Percentiles rank a stretch among this genome's conserved stretches.
Evolutionary conservation across 2,888 invertebrate species (phyloP).

Genomic region (Agrilus biguttatus): DNA sequence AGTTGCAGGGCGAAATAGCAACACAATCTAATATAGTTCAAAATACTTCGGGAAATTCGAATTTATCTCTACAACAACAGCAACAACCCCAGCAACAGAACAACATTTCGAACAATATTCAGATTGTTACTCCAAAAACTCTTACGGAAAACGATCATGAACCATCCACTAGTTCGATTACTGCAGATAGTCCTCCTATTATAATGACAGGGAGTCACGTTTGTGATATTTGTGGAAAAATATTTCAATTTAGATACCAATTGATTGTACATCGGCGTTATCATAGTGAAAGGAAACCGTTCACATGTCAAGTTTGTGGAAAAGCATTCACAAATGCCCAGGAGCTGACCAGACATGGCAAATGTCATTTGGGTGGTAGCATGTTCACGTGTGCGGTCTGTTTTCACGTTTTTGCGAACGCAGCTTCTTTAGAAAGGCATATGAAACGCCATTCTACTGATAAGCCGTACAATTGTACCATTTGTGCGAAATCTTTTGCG

Average conservation of each 20-base stretch:
- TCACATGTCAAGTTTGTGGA: constrained; percentile 67
- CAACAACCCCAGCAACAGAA: constrained; percentile 13
- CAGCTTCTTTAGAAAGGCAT: constrained; percentile 56
- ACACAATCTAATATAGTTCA: constrained; percentile 21
- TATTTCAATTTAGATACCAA: constrained; percentile 77
- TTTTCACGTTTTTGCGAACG: constrained; percentile 61
- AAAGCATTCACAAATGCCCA: constrained; percentile 69
- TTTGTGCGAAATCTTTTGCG: constrained; percentile 76
- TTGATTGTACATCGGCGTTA: constrained; percentile 76
- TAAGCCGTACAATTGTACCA: constrained; percentile 72
- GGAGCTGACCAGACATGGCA: constrained; percentile 68
- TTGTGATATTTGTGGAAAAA: constrained; percentile 75
- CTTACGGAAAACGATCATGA: constrained; percentile 37
- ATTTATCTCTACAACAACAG: constrained; percentile 10
- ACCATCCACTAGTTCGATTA: constrained; percentile 39
- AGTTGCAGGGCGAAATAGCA: constrained; percentile 43
- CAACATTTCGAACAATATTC: constrained; percentile 16
- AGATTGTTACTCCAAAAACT: constrained; percentile 23
- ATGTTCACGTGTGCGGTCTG: constrained; percentile 61
- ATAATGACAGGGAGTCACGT: constrained; percentile 48
- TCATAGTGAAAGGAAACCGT: constrained; percentile 74
- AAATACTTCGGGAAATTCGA: constrained; percentile 9
- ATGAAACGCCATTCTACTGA: constrained; percentile 71
- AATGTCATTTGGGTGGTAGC: constrained; percentile 67
- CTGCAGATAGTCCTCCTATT: constrained; percentile 45